These are phyloP conservation scores for Rhamnusium bicolor DNA, from an alignment of 2,888 invertebrate species.

Conservation along the genomic window DNA sequence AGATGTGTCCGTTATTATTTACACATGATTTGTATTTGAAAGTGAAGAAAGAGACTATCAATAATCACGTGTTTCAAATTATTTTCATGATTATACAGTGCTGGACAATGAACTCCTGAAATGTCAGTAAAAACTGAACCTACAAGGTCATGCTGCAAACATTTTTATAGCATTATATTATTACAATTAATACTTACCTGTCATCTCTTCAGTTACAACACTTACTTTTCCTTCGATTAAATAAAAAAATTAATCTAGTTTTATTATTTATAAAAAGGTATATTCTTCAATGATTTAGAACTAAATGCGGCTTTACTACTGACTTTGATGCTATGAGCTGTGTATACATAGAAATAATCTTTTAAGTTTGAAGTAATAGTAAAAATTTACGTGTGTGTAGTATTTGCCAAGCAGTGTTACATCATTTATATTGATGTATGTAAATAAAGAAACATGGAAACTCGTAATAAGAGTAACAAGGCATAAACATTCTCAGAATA, in stretches of 20 bases:
- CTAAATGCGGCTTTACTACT: neutral
- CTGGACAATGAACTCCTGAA: slow-evolving; percentile 21
- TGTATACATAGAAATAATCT: too few relatives aligned
- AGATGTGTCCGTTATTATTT: neutral
- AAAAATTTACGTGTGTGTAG: too few relatives aligned
- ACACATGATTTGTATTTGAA: neutral
- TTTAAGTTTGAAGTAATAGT: too few relatives aligned
- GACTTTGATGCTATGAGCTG: neutral
- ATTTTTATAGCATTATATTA: slow-evolving; percentile 20
- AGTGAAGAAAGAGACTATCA: neutral
- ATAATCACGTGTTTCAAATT: neutral
- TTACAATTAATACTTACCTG: slow-evolving; percentile 24
- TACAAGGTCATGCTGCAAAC: slow-evolving; percentile 26
- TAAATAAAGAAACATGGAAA: too few relatives aligned
- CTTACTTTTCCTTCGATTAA: neutral
- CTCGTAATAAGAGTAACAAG: too few relatives aligned
- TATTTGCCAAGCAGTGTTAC: too few relatives aligned
- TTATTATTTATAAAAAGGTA: slow-evolving; percentile 5
- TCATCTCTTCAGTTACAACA: slow-evolving; percentile 5
- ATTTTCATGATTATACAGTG: slow-evolving; percentile 16
- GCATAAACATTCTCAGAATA: too few relatives aligned
- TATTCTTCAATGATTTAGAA: neutral
- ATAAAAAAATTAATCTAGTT: slow-evolving; percentile 17
- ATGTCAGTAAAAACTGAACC: slow-evolving; percentile 7
- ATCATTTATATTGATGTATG: too few relatives aligned